Evolutionary conservation across 1,140 invertebrate species (phyloP).

Genomic region (Doryteuthis pealeii): DNA sequence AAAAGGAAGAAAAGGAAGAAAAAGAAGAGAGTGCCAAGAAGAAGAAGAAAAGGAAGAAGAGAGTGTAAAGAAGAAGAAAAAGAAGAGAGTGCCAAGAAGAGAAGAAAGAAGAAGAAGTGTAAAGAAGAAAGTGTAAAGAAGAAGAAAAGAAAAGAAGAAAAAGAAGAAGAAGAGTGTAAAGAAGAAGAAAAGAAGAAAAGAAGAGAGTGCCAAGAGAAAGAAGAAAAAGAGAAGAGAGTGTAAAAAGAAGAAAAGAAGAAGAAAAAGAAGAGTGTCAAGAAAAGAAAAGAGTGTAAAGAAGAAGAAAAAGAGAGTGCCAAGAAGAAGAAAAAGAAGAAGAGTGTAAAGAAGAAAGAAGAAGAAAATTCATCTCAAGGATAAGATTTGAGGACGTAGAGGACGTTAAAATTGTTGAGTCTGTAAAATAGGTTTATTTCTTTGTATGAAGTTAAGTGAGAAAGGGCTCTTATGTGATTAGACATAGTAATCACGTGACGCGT

Average conservation of each 20-base stretch:
- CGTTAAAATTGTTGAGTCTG: too few species aligned
- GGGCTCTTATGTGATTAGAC: too few species aligned
- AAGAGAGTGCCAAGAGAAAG: neutral
- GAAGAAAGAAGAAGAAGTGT: conserved; percentile 5
- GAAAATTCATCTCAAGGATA: too few species aligned
- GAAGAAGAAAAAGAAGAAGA: neutral
- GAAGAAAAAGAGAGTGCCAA: neutral
- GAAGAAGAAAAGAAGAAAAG: conserved; percentile 1
- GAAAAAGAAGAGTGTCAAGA: neutral
- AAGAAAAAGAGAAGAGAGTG: too few species aligned
- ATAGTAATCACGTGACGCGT: too few species aligned
- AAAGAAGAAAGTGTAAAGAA: neutral
- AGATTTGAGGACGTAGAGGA: too few species aligned
- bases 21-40: conserved; percentile 1
- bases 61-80: conserved; percentile 16
- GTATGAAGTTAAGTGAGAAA: too few species aligned
- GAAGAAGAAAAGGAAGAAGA: conserved; percentile 16
- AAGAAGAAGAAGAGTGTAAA: neutral
- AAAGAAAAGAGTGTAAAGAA: neutral
- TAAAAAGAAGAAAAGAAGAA: neutral
- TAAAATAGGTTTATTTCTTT: too few species aligned
- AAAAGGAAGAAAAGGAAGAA: conserved; percentile 11
- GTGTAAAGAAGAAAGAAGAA: neutral
- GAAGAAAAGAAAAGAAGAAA: neutral
- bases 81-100: neutral